Evolutionary conservation across 2,797 vertebrate genomes (phyloP).

Genomic region (Momotus momota): DNA sequence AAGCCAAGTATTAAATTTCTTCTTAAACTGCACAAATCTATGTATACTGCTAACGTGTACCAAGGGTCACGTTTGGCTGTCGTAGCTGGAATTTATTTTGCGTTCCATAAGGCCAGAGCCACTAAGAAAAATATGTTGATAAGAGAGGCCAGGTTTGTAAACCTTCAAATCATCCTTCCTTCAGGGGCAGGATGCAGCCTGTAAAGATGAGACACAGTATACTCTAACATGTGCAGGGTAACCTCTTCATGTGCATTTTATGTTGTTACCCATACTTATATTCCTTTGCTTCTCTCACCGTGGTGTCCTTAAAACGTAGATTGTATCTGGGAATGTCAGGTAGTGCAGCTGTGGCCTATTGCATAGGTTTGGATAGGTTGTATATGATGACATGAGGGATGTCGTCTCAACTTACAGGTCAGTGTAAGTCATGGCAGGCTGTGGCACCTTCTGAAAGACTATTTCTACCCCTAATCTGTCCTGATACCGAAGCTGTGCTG

Average conservation of each 20-base stretch:
- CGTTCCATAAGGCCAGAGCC: background rate
- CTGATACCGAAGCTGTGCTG: background rate
- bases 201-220: rapidly evolving
- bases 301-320: rapidly evolving
- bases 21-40: background rate
- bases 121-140: background rate
- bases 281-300: background rate
- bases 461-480: background rate
- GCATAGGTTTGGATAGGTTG: background rate
- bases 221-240: background rate
- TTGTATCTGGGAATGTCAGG: background rate
- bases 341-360: background rate
- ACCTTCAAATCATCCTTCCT: background rate
- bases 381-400: background rate
- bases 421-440: background rate
- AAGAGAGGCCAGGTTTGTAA: background rate
- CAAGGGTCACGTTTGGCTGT: background rate
- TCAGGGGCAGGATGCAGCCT: background rate
- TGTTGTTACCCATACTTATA: background rate
- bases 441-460: background rate
- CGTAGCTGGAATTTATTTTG: constrained; percentile 6
- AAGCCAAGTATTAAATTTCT: background rate
- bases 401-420: background rate
- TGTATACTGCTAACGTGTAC: background rate
- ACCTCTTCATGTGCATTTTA: background rate